Conservation (phyloP, 2,888 invertebrate species). For the Drosophila rellima region DNA sequence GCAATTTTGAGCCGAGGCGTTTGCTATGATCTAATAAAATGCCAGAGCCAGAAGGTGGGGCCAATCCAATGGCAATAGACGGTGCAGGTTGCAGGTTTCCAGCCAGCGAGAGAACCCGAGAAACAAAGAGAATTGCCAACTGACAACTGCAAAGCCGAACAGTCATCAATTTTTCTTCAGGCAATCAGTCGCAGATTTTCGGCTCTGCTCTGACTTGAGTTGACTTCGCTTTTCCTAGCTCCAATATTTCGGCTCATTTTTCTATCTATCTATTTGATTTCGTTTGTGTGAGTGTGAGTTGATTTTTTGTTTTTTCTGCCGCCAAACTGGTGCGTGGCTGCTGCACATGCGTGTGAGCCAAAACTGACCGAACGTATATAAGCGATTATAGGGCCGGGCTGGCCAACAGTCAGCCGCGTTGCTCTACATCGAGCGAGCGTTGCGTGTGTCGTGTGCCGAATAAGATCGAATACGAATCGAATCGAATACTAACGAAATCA, state of each 20-base stretch:
- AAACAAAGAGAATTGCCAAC: slow-evolving; percentile 48
- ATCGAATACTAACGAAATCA: slow-evolving; percentile 15
- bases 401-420: slow-evolving; percentile 86
- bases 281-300: slow-evolving; percentile 34
- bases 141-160: slow-evolving; percentile 37
- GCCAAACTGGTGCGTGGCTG: slow-evolving; percentile 81
- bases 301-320: slow-evolving; percentile 65
- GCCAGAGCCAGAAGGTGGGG: slow-evolving; percentile 68
- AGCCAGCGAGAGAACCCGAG: slow-evolving; percentile 50
- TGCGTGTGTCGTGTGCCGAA: slow-evolving; percentile 46
- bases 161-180: slow-evolving; percentile 75
- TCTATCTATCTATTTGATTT: slow-evolving; percentile 24
- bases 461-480: slow-evolving; percentile 21
- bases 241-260: slow-evolving; percentile 50
- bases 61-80: slow-evolving; percentile 37
- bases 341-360: slow-evolving; percentile 75
- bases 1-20: slow-evolving; percentile 63
- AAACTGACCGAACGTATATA: slow-evolving; percentile 86
- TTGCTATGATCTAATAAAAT: slow-evolving; percentile 78
- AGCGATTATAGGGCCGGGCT: slow-evolving; percentile 86
- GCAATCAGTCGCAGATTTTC: slow-evolving; percentile 49
- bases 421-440: slow-evolving; percentile 85
- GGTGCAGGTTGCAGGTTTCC: slow-evolving; percentile 54
- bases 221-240: slow-evolving; percentile 59
- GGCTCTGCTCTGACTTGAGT: slow-evolving; percentile 34